phyloP scores from a whole-genome alignment of 2,113 vertebrate genomes.

The Lamprotornis superbus region DNA sequence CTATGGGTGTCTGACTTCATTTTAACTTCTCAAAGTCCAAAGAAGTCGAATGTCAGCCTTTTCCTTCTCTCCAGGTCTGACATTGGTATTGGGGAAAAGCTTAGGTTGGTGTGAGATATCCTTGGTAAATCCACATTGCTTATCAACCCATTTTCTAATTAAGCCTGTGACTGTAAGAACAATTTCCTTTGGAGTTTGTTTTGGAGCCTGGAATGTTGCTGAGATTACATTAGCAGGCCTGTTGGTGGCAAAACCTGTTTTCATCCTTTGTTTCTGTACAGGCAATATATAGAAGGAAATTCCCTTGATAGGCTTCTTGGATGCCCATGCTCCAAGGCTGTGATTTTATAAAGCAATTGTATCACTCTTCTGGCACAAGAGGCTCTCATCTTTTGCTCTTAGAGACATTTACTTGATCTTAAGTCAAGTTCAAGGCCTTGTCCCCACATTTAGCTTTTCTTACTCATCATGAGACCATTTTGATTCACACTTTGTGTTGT shows the following conservation, averaged over 20 bases:
- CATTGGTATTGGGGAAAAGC: not conserved
- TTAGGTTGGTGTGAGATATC: not conserved
- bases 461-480: not conserved
- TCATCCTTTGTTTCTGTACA: not conserved
- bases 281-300: not conserved
- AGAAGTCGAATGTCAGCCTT: not conserved
- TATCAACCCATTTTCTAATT: not conserved
- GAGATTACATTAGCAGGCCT: not conserved
- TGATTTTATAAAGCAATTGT: not conserved
- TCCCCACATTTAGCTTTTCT: not conserved
- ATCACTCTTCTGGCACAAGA: not conserved
- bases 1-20: not conserved
- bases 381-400: not conserved
- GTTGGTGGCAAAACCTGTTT: not conserved
- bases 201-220: not conserved
- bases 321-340: not conserved
- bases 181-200: not conserved
- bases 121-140: accelerated
- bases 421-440: not conserved
- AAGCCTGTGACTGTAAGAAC: not conserved
- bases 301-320: not conserved
- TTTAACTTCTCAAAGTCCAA: not conserved
- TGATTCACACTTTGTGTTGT: not conserved
- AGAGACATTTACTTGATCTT: not conserved
- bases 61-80: not conserved